Evolutionary conservation across 1,140 invertebrate genomes (phyloP).

Genomic region (Mamestra configurata): DNA sequence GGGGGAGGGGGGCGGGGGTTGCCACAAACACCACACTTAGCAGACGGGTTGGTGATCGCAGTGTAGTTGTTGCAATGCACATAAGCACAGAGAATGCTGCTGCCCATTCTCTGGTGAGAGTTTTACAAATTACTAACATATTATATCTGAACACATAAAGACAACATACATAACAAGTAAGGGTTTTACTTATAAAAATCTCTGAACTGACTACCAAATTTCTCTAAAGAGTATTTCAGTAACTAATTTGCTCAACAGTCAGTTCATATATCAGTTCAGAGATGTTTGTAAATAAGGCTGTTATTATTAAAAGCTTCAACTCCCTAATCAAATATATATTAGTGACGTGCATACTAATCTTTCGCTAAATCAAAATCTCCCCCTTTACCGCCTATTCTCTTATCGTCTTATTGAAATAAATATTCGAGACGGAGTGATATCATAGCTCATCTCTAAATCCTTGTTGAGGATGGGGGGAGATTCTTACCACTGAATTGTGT

Average conservation of each 20-base stretch:
- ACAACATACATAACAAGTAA: too few species aligned
- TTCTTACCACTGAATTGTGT: constrained; percentile 49
- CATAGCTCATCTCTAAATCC: constrained; percentile 53
- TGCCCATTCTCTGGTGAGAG: too few species aligned
- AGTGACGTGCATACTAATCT: constrained; percentile 31
- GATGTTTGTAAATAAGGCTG: too few species aligned
- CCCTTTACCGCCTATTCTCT: constrained; percentile 50
- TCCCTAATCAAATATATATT: background rate
- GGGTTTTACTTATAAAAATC: too few species aligned
- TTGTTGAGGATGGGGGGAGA: constrained; percentile 10
- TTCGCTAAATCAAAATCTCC: constrained; percentile 19
- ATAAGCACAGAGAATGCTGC: too few species aligned
- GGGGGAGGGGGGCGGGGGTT: too few species aligned
- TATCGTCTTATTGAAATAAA: constrained; percentile 69
- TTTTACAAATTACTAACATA: too few species aligned
- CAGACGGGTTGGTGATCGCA: too few species aligned
- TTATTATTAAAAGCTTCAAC: background rate
- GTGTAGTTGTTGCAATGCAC: too few species aligned
- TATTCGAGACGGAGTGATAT: constrained; percentile 60
- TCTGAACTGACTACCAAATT: constrained; percentile 55
- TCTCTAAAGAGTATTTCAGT: background rate
- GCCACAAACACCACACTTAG: too few species aligned
- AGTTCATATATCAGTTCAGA: too few species aligned
- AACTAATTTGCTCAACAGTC: background rate
- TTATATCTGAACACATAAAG: too few species aligned